Base-by-base conservation (phyloP, 2,888 invertebrate species). In the Thymelicus lineola region DNA sequence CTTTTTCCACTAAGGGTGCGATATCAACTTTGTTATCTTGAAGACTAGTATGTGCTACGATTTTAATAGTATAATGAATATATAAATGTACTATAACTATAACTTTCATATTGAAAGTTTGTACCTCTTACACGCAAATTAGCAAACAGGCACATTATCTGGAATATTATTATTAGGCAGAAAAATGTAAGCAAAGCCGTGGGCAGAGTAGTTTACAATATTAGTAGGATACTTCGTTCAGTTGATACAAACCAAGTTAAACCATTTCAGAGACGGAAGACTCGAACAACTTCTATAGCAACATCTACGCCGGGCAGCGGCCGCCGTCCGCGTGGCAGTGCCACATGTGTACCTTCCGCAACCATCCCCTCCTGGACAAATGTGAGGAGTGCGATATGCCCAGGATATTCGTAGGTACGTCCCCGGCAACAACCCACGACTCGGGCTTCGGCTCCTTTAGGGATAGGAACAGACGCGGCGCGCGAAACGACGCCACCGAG, bases 311-410 rank as follows among this genome's bases (percentile, higher is more conserved):
- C 62, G 97, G 96, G 35, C 96, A 96, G 86, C 87, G 90, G 66
- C 88, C 90, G 45, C 95, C 94, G 59, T 95, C 95, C 59, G 95
- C 95, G 80, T 98, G 98, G 98, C 96, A 96, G 88, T 98, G 98
- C 93, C 96, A 96, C 87, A 95, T 97, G 94, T 98, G 98, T 95
- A 99, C 98, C 86, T 98, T 98, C 96, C 96, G 96, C 80, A 99
- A 99, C 94, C 98, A 98, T 93, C 98, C 98, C 72, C 95, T 97
- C 81, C 95, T 98, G 88, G 96, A 97, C 93, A 97, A 97, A 86
- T 99, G 98, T 93, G 98, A 98, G 94, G 96, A 97, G 92, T 99
- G 98, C 94, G 97, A 98, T 86, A 97, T 98, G 97, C 97, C 98
- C 76, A 95, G 97, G 89, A 95, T 97, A 89, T 93, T 95, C 87